A percentile compares a stretch with the other conserved stretches of the same genome.
These are phyloP conservation scores for Chrysomela aeneicollis DNA, from an alignment of 2,888 invertebrate genomes.

Conservation along the genomic window DNA sequence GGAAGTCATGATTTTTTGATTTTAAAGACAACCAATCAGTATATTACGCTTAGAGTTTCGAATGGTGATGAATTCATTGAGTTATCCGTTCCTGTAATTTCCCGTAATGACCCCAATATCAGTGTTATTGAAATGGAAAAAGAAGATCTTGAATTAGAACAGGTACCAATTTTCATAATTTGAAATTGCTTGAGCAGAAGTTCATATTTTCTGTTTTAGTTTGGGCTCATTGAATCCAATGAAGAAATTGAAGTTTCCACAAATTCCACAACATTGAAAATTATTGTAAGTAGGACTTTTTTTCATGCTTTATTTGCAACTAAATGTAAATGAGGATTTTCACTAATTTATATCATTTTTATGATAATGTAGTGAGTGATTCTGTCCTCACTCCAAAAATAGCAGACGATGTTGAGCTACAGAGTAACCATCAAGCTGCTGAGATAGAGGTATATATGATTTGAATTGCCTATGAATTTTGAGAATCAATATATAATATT, in stretches of 20 bases:
- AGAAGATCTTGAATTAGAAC: background rate
- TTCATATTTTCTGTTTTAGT: background rate
- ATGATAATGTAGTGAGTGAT: background rate
- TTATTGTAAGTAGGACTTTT: slow-evolving; percentile 8
- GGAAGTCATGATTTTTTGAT: no score
- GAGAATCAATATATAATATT: no score
- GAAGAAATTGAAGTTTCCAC: background rate
- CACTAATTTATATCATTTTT: background rate
- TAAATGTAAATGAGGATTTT: background rate
- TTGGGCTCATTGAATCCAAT: background rate
- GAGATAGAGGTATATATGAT: no score
- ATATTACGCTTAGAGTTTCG: no score
- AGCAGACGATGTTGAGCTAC: background rate
- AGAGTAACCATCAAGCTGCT: background rate
- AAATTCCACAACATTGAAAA: background rate
- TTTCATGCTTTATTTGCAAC: no score
- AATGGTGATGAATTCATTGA: no score
- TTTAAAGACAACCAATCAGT: no score
- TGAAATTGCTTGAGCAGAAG: background rate
- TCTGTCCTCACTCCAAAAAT: no score
- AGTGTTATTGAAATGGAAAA: background rate
- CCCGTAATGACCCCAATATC: no score
- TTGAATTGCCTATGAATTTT: no score
- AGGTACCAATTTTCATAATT: background rate
- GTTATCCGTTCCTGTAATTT: no score